phyloP scores from a whole-genome alignment of 2,888 invertebrate genomes.

The Ramazzottius varieornatus region DNA sequence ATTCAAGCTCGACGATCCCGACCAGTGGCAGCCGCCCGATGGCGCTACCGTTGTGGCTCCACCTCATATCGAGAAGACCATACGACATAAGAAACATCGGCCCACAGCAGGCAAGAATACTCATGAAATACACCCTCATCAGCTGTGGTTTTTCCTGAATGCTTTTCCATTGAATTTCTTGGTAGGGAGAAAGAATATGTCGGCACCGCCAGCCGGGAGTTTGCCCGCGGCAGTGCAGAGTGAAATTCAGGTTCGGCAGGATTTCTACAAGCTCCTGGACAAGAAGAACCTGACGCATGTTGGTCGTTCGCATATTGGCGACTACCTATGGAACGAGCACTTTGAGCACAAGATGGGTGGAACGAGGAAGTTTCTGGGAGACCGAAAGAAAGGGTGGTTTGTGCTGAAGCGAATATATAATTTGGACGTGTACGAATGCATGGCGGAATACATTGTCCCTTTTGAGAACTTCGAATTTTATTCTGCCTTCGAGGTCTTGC shows the following conservation, averaged over 20 bases:
- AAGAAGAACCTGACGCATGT: neutral
- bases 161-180: too few species aligned
- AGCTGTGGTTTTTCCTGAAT: too few species aligned
- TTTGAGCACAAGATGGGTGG: neutral
- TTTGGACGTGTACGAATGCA: neutral
- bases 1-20: neutral
- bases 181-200: too few species aligned
- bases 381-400: neutral
- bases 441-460: neutral
- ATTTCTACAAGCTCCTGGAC: neutral
- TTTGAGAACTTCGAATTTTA: neutral
- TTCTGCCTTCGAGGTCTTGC: neutral
- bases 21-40: neutral
- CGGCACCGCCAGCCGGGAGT: too few species aligned
- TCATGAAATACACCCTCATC: neutral
- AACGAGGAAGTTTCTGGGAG: neutral
- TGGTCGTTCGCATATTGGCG: neutral
- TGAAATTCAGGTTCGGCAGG: neutral
- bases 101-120: neutral
- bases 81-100: neutral
- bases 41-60: neutral
- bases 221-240: too few species aligned
- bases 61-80: neutral
- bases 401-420: neutral
- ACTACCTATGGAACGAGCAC: neutral